A percentile compares a stretch with the other conserved stretches of the same genome.
Evolutionary conservation across 2,113 vertebrate genomes (phyloP).

Genomic region (Pluvianellus socialis): DNA sequence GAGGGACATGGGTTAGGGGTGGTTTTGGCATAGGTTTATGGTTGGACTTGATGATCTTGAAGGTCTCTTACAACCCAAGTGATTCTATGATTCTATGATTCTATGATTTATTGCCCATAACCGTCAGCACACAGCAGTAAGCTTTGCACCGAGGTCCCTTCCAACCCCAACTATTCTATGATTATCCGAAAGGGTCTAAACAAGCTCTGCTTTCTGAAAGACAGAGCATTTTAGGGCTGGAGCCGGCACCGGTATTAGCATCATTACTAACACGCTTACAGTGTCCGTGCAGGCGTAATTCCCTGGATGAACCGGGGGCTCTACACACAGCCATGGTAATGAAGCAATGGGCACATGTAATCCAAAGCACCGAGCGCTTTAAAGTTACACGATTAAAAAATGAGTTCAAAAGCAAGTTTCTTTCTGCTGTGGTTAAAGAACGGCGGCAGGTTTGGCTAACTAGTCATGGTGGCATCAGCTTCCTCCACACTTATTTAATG

Average conservation of each 20-base stretch:
- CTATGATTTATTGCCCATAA: not conserved
- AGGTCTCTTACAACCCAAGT: too few species aligned
- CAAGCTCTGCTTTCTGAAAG: not conserved
- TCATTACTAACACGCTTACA: not conserved
- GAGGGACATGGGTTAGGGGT: too few species aligned
- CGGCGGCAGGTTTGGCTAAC: not conserved
- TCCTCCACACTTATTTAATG: slow-evolving; percentile 15
- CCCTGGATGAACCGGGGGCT: not conserved
- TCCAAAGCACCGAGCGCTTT: not conserved
- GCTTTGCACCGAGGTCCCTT: not conserved
- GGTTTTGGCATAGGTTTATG: too few species aligned
- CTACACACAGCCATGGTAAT: not conserved
- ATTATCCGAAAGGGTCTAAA: not conserved
- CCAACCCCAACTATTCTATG: not conserved
- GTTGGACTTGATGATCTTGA: too few species aligned
- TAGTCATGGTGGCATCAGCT: not conserved
- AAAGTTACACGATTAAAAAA: not conserved
- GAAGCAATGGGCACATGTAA: not conserved
- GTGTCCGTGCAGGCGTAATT: not conserved
- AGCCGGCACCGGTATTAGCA: not conserved
- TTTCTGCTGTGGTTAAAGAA: slow-evolving; percentile 1
- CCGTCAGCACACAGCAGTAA: not conserved
- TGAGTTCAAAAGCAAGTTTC: not conserved
- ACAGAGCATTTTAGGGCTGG: not conserved
- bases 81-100: too few species aligned